Evolutionary conservation across 2,113 vertebrate species (phyloP), one percentile per base, ranked within the genome.

Genomic region (Neogobius melanostomus): DNA sequence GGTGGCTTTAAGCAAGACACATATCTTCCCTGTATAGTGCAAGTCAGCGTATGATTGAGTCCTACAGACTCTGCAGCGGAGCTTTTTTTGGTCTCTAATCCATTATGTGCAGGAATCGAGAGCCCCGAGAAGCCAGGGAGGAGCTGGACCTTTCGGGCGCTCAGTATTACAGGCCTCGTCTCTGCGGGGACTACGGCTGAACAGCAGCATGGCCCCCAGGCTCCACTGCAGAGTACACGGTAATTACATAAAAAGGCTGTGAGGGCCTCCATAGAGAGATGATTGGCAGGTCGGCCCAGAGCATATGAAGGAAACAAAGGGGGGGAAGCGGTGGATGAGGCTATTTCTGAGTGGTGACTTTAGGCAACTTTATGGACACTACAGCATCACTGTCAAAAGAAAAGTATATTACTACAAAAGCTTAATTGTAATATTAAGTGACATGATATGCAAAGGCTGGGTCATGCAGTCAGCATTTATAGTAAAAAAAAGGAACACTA

Each of bases 131-230:
- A 50, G 43, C 50, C 57, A 45, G 71, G 51, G 42, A n/a, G 63
- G 1, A 6, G 59, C 49, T 46, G 17, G 66, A 63, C 48, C 70
- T 46, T 2, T 44, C 16, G 68, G 69, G 42, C 46, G 49, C 28
- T 67, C 69, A 44, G 71, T 66, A 66, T 72, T 64, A 73, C 10
- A 49, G 6, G 36, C 50, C 66, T 76, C 76, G 48, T 74, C 80
- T 85, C 77, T 79, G 68, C 60, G 64, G 81, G 72, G 81, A 78
- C 47, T 66, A 49, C 46, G 70, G 87, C 87, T 90, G 51, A 73
- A 74, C 49, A 68, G 63, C 65, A 65, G 53, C 70, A 43, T 48
- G 59, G 72, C 67, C 51, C 48, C 64, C 72, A n/a, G 73, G 76
- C 74, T 28, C 69, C 15, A 47, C 59, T 60, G 7, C 48, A 67